Evolutionary conservation across 2,797 vertebrate genomes (phyloP).

Genomic region (Okamejei kenojei): DNA sequence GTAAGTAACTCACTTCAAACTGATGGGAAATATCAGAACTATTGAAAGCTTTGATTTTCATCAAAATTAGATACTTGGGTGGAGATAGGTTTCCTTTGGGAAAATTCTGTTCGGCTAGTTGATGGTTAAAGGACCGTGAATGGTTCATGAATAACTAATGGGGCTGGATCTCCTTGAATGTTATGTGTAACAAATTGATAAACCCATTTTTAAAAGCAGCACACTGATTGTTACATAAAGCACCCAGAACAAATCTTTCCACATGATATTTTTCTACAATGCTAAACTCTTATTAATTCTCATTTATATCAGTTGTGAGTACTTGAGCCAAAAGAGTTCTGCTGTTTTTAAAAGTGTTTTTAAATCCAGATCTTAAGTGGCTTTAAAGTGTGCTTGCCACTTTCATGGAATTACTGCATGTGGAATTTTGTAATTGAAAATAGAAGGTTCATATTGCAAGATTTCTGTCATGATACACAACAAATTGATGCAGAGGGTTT

Average conservation of each 20-base stretch:
- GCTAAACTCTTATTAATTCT: not conserved
- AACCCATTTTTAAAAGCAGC: not conserved
- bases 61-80: not conserved
- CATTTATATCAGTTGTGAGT: not conserved
- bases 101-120: not conserved
- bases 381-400: not conserved
- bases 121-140: not conserved
- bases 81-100: not conserved
- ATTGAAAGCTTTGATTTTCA: not conserved
- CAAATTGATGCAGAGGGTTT: not conserved
- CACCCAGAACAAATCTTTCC: not conserved
- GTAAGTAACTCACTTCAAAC: not conserved
- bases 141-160: not conserved
- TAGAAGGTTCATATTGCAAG: not conserved
- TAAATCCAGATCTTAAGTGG: not conserved
- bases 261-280: not conserved
- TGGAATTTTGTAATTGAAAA: not conserved
- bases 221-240: not conserved
- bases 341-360: not conserved
- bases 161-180: not conserved
- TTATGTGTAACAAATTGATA: constrained; percentile 9
- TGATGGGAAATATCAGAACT: not conserved
- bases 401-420: not conserved
- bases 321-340: not conserved
- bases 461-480: not conserved